A percentile compares a stretch with the other conserved stretches of the same genome.
phyloP scores from a whole-genome alignment of 2,888 invertebrate species.

The Pseudococcus jackbeardsleyi region DNA sequence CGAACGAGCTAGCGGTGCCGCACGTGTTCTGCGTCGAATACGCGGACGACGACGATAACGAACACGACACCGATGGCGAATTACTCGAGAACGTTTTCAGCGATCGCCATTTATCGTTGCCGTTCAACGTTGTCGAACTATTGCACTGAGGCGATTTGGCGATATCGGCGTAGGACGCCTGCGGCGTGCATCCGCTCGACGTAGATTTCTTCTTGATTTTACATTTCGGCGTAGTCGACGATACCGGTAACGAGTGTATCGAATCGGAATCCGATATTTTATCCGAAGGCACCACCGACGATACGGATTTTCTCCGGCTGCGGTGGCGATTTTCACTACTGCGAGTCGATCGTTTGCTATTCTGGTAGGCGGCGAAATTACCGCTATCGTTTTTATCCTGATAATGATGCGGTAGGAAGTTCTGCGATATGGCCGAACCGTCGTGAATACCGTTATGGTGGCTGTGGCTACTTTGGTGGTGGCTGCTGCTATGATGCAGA shows the following conservation, averaged over 20 bases:
- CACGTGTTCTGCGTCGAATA: conserved; percentile 47
- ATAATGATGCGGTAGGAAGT: conserved; percentile 65
- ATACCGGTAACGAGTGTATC: conserved; percentile 84
- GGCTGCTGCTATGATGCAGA: conserved; percentile 46
- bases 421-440: conserved; percentile 56
- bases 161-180: conserved; percentile 86
- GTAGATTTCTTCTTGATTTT: conserved; percentile 67
- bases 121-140: conserved; percentile 58
- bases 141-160: conserved; percentile 72
- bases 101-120: conserved; percentile 58
- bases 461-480: neutral
- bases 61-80: conserved; percentile 6
- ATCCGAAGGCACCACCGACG: conserved; percentile 85
- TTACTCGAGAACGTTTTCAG: conserved; percentile 37
- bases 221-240: conserved; percentile 67
- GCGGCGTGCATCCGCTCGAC: conserved; percentile 71
- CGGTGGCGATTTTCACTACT: conserved; percentile 63
- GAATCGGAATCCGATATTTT: conserved; percentile 85
- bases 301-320: conserved; percentile 78
- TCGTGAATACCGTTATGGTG: conserved; percentile 2
- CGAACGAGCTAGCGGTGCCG: neutral
- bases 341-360: conserved; percentile 65
- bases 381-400: conserved; percentile 44
- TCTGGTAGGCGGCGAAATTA: conserved; percentile 62
- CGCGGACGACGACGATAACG: conserved; percentile 5